These are phyloP conservation scores for Pelecanoides urinatrix DNA, from an alignment of 2,113 vertebrate genomes.

Conservation along the genomic window DNA sequence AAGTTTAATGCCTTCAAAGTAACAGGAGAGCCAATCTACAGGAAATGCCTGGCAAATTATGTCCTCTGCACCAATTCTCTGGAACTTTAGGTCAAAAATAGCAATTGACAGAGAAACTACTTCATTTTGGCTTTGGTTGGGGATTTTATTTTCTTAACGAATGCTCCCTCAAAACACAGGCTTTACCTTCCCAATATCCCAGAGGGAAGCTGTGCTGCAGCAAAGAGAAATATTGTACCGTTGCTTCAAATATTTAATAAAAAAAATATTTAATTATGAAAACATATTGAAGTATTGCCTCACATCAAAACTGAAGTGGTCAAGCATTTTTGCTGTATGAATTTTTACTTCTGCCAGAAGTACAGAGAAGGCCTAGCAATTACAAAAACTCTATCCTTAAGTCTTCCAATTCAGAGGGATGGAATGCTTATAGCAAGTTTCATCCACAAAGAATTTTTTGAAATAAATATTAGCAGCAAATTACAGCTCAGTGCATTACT, in stretches of 20 bases:
- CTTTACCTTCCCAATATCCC: not conserved
- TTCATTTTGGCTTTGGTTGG: not conserved
- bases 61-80: not conserved
- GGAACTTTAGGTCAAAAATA: not conserved
- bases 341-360: not conserved
- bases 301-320: not conserved
- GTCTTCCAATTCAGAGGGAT: not conserved
- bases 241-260: not conserved
- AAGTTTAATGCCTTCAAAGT: not conserved
- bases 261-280: not conserved
- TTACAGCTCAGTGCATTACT: not conserved
- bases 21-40: not conserved
- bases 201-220: not conserved
- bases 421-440: not conserved
- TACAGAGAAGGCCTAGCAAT: not conserved
- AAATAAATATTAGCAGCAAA: not conserved
- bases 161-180: not conserved
- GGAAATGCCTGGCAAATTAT: not conserved
- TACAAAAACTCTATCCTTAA: not conserved
- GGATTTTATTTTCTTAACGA: not conserved
- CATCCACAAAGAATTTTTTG: not conserved
- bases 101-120: not conserved
- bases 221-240: not conserved
- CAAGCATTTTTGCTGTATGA: not conserved
- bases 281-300: not conserved